phyloP scores from a whole-genome alignment of 64 coral and sea anemone genomes.

The Orbicella faveolata region DNA sequence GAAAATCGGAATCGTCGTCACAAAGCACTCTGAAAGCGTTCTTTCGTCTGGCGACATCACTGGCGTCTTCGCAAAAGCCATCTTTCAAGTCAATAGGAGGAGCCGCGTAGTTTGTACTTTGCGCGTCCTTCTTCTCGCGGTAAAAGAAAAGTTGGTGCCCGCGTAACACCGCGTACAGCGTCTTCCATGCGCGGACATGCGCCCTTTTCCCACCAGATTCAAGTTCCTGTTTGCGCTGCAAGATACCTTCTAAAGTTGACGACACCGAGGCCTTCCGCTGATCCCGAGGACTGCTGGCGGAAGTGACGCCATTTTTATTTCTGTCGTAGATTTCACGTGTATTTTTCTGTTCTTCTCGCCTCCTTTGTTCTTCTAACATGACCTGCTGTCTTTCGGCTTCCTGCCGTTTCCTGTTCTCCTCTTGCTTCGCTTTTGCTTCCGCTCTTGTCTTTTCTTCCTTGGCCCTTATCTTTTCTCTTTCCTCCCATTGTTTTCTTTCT shows the following conservation, averaged over 20 bases:
- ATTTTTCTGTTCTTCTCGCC: conserved; percentile 19
- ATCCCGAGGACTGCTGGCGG: conserved; percentile 36
- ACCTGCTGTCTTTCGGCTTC: conserved; percentile 15
- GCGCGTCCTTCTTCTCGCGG: conserved; percentile 63
- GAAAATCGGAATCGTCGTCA: conserved; percentile 68
- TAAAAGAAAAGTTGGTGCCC: conserved; percentile 77
- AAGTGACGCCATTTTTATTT: not conserved
- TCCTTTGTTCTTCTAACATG: conserved; percentile 17
- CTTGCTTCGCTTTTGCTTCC: conserved; percentile 23
- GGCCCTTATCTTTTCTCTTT: conserved; percentile 38
- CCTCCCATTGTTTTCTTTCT: conserved; percentile 10
- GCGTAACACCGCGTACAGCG: conserved; percentile 63
- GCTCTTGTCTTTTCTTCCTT: conserved; percentile 5
- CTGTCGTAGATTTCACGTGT: conserved; percentile 18
- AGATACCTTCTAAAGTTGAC: conserved; percentile 61
- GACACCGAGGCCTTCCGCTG: conserved; percentile 2
- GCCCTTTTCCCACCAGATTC: conserved; percentile 65
- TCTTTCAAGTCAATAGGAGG: conserved; percentile 57
- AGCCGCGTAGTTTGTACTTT: conserved; percentile 45
- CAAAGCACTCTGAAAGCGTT: conserved; percentile 73
- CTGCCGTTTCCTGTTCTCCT: conserved; percentile 23
- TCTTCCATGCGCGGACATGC: conserved; percentile 69
- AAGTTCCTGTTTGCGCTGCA: conserved; percentile 85
- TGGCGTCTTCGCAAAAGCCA: conserved; percentile 50
- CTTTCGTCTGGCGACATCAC: conserved; percentile 51